phyloP scores from a whole-genome alignment of 2,797 vertebrate species.

The Vespertilio murinus region DNA sequence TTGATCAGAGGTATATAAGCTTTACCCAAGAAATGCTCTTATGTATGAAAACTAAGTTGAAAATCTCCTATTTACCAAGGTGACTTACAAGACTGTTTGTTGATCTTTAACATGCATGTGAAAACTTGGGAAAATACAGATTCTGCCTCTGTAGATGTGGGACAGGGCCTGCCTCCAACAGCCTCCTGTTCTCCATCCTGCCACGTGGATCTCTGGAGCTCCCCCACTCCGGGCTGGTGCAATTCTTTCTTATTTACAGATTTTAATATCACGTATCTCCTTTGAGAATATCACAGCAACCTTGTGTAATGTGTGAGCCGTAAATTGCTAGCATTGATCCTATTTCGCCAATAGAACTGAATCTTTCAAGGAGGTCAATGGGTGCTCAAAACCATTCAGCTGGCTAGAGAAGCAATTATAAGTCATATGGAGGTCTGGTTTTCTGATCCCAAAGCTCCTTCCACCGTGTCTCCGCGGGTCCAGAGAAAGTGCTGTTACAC shows the following conservation, averaged over 20 bases:
- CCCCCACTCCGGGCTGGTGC: fast-evolving
- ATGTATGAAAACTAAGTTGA: neutral
- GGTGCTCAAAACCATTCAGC: neutral
- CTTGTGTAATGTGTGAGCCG: neutral
- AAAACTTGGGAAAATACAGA: neutral
- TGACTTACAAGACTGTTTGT: neutral
- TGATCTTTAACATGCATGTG: fast-evolving
- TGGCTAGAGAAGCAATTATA: neutral
- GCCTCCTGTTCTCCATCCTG: fast-evolving
- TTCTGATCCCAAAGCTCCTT: neutral
- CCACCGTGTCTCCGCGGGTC: fast-evolving
- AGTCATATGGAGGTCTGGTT: neutral
- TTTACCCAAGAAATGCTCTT: neutral
- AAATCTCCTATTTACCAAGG: neutral
- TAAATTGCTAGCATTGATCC: neutral
- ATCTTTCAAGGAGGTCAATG: neutral
- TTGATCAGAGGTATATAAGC: neutral
- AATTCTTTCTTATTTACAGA: neutral
- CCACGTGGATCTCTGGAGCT: fast-evolving
- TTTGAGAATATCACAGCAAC: neutral
- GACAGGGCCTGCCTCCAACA: fast-evolving
- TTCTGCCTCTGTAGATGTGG: neutral
- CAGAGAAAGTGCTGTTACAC: neutral
- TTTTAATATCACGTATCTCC: neutral
- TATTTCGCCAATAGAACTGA: neutral